Conservation (phyloP, 2,113 vertebrate genomes). For the Crypturellus undulatus region DNA sequence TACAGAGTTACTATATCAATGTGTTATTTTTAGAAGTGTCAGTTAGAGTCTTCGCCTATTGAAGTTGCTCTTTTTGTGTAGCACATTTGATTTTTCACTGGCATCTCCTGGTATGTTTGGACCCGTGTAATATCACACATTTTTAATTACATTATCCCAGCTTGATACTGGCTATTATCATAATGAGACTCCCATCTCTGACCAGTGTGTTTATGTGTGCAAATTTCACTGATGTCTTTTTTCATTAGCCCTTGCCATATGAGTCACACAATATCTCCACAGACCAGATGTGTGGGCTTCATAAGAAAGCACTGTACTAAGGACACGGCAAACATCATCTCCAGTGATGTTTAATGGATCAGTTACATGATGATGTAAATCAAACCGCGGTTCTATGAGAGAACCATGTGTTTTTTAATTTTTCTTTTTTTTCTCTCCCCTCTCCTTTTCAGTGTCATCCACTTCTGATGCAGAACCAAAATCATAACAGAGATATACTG, state of each 20-base stretch:
- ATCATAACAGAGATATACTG: not conserved
- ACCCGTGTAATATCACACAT: not conserved
- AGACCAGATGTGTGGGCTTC: not conserved
- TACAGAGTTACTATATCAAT: not conserved
- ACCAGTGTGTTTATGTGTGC: not conserved
- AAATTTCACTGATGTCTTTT: conserved; percentile 6
- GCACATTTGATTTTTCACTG: not conserved
- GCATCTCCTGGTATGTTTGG: not conserved
- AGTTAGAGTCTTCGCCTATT: not conserved
- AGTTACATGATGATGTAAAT: not conserved
- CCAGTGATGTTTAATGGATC: not conserved
- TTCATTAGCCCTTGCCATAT: not conserved
- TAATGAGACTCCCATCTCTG: not conserved
- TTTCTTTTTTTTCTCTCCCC: not conserved
- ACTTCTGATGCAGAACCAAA: not conserved
- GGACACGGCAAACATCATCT: conserved; percentile 11
- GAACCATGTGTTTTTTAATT: not conserved
- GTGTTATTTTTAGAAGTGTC: not conserved
- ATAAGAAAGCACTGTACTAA: not conserved
- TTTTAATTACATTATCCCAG: not conserved
- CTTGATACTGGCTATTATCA: not conserved
- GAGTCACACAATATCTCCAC: not conserved
- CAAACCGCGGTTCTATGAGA: not conserved
- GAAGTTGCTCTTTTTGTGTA: not conserved
- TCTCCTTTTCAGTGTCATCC: no score